Percentiles rank a stretch among this genome's conserved stretches.
Evolutionary conservation across 2,797 vertebrate species (phyloP).

Genomic region (Dipus sagitta): DNA sequence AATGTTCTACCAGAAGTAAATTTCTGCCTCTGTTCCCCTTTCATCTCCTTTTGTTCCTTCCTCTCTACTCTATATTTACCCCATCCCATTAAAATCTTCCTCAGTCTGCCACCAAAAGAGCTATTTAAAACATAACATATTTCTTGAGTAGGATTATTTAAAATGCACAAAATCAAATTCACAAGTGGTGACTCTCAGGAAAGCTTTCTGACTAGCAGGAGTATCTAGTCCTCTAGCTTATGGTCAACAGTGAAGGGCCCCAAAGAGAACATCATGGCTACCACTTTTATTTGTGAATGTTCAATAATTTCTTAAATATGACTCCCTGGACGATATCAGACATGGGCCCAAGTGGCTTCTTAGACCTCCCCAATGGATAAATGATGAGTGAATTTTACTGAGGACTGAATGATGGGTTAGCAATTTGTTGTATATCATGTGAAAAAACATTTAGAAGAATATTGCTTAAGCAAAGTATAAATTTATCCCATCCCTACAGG

Average conservation of each 20-base stretch:
- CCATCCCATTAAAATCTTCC: slow-evolving; percentile 46
- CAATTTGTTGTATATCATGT: not conserved
- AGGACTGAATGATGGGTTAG: not conserved
- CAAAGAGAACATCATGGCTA: not conserved
- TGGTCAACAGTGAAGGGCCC: slow-evolving; percentile 4
- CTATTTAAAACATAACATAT: slow-evolving; percentile 53
- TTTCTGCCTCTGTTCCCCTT: not conserved
- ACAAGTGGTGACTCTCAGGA: slow-evolving; percentile 15
- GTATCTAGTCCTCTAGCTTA: not conserved
- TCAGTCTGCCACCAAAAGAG: not conserved
- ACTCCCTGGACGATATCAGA: not conserved
- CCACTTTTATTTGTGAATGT: not conserved
- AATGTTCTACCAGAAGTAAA: slow-evolving; percentile 57
- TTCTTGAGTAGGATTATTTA: slow-evolving; percentile 66
- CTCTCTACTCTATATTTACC: not conserved
- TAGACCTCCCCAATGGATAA: not conserved
- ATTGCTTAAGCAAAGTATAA: not conserved
- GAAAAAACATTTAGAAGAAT: not conserved
- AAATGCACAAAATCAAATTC: slow-evolving; percentile 45
- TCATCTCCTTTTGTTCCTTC: not conserved
- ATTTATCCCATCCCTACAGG: not conserved
- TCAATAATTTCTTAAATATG: not conserved
- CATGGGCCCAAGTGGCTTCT: not conserved
- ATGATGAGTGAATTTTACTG: not conserved
- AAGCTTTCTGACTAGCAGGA: slow-evolving; percentile 24